These are phyloP conservation scores for Labrus mixtus DNA, from an alignment of 2,113 vertebrate genomes.

Conservation along the genomic window DNA sequence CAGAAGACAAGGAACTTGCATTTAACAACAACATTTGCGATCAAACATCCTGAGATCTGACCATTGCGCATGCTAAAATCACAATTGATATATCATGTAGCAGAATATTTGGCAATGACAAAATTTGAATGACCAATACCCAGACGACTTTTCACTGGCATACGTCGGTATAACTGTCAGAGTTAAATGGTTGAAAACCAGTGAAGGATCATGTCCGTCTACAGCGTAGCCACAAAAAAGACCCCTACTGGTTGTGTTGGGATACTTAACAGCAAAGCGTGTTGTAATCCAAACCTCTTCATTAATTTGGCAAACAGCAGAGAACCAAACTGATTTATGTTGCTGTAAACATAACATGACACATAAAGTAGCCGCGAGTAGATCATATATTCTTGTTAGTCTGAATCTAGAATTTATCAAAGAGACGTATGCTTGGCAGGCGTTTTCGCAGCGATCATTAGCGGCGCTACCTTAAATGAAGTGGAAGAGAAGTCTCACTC, in stretches of 20 bases:
- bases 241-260: neutral
- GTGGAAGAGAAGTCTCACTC: slow-evolving; percentile 52
- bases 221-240: neutral
- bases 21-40: no score
- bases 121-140: no score
- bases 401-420: slow-evolving; percentile 16
- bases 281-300: neutral
- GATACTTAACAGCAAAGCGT: neutral
- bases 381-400: neutral
- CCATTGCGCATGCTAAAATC: no score
- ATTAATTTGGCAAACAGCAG: neutral
- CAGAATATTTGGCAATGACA: no score
- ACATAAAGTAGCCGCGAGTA: neutral
- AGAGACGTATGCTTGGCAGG: slow-evolving; percentile 25
- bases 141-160: neutral
- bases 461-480: slow-evolving; percentile 46
- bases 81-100: no score
- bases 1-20: no score
- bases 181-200: neutral
- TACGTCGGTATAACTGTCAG: no score
- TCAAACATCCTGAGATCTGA: no score
- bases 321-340: neutral
- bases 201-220: neutral
- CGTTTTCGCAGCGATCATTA: slow-evolving; percentile 46
- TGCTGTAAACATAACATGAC: neutral